Evolutionary conservation across 2,888 invertebrate species (phyloP).

Genomic region (Sphecodes monilicornis): DNA sequence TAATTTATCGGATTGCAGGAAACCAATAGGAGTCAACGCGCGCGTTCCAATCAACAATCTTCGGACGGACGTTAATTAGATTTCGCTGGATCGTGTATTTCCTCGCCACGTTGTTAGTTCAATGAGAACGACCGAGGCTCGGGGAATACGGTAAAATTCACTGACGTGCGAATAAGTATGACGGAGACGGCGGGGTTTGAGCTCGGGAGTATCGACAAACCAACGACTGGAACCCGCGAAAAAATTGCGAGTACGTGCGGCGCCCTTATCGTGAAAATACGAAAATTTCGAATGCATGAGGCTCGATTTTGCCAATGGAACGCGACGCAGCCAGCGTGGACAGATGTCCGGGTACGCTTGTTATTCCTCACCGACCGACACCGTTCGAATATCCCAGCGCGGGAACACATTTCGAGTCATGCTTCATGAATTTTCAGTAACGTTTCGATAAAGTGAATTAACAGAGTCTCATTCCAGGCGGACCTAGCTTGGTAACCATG

Average conservation of each 20-base stretch:
- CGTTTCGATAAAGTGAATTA: constrained; percentile 72
- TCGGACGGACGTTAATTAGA: background rate
- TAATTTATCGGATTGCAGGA: background rate
- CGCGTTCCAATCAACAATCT: constrained; percentile 6
- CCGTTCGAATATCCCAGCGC: constrained; percentile 27
- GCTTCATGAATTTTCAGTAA: constrained; percentile 29
- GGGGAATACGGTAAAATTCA: constrained; percentile 11
- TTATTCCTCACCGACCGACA: constrained; percentile 47
- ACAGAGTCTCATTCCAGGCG: constrained; percentile 76
- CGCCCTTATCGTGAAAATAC: constrained; percentile 28
- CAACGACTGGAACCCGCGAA: constrained; percentile 33
- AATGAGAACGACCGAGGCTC: background rate
- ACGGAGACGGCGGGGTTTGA: background rate
- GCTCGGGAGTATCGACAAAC: constrained; percentile 42
- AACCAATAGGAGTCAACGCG: background rate
- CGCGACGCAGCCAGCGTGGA: constrained; percentile 15
- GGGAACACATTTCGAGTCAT: constrained; percentile 12
- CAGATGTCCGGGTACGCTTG: constrained; percentile 34
- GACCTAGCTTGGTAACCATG: constrained; percentile 61
- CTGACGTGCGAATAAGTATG: constrained; percentile 23
- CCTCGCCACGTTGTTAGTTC: background rate
- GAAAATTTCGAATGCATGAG: constrained; percentile 43
- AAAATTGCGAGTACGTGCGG: constrained; percentile 59
- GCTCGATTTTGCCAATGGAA: constrained; percentile 44
- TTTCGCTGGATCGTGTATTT: background rate